Percentiles rank a stretch among this genome's conserved stretches.
Conservation (phyloP, 1,140 invertebrate species). For the Hylyphantes graminicola region DNA sequence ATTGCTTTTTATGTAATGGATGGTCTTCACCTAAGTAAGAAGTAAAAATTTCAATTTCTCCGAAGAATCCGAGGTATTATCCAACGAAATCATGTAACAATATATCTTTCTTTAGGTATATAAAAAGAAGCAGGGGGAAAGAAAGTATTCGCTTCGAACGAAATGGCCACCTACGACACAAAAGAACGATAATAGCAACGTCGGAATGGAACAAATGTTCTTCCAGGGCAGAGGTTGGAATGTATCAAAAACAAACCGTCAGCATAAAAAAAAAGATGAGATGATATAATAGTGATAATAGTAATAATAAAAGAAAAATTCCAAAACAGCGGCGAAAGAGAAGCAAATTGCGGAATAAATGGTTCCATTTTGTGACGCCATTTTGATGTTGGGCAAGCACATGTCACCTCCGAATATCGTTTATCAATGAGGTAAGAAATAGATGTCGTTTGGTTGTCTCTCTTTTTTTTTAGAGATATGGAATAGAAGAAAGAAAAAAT, state of each 20-base stretch:
- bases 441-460: conserved; percentile 3
- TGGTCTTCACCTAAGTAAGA: background rate
- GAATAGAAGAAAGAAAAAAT: background rate
- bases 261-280: background rate
- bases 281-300: background rate
- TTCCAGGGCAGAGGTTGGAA: conserved; percentile 28
- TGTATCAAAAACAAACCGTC: conserved; percentile 23
- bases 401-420: conserved; percentile 31
- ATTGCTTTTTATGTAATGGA: background rate
- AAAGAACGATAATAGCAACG: background rate
- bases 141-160: no score
- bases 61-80: background rate
- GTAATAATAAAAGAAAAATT: conserved; percentile 2
- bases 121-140: no score
- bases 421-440: conserved; percentile 32
- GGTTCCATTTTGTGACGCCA: conserved; percentile 23
- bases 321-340: conserved; percentile 1
- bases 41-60: no score
- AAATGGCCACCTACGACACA: no score
- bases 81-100: background rate
- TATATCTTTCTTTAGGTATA: no score
- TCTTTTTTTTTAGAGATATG: background rate
- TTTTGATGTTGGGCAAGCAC: conserved; percentile 43
- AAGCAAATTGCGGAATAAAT: conserved; percentile 34
- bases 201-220: background rate